Base-by-base conservation (phyloP, 2,888 invertebrate genomes). In the Tanaodytes sp. region DNA sequence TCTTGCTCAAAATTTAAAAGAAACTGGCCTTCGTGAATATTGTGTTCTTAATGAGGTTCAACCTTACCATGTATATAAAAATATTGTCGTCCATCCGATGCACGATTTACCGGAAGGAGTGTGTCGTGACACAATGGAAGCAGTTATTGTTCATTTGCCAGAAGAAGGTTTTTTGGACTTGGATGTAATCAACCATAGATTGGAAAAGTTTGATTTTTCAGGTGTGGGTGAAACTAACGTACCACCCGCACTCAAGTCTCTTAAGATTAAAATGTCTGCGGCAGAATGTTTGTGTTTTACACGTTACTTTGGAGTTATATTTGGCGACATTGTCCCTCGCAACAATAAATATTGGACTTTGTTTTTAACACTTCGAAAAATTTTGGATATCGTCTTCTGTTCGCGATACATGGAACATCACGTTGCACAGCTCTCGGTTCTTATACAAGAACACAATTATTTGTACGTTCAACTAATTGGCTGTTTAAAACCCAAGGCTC, bases 31-130 rank as follows among this genome's bases (percentile, higher is more conserved):
- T n/a, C 1, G 2, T 37, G 51, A 39, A 54, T 14, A 16, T 8
- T 69, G 69, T 8, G 20, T 69, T 30, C 64, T 46, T 1, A 64
- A 72, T 49, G 33, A 61, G 16, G 55, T 67, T 12, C 8, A 12
- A 3, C 43, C 18, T 4, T 70, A 46, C 46, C 62, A 65, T 45
- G 39, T 58, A 4, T 23, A 16, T 15, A 15, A 42, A n/a, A 57
- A 65, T 18, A 23, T 40, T 39, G 51, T 39, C 9, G 42, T 65
- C 11, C 58, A 65, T 59, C 19, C 37, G 9, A 11, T 65, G 39
- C 65, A 65, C 12, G 65, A 65, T 36, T 2, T 58, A 11, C 23
- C 45, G 11, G 57, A 65, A 51, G 65, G 58, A n/a, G 51, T 45
- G 16, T 59, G 51, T n/a, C 9, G n/a, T 5, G 51, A 45, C 20